A percentile compares a stretch with the other conserved stretches of the same genome.
Conservation (phyloP, 2,113 vertebrate genomes). For the Apodemus sylvaticus region DNA sequence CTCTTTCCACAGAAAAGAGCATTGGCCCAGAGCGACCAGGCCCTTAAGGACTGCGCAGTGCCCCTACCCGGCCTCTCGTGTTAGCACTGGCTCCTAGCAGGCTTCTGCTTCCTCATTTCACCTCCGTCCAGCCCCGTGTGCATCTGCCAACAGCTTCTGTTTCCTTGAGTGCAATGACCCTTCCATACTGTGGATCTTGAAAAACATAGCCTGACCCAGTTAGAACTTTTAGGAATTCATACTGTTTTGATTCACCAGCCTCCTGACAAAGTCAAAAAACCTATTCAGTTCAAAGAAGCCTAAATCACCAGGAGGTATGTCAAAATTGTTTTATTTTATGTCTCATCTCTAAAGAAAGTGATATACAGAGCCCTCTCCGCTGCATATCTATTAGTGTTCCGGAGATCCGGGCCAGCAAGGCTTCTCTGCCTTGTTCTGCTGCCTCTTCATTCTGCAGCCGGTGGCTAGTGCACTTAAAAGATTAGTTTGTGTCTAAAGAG, state of each 20-base stretch:
- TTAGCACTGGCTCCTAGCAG: neutral
- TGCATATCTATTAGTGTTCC: neutral
- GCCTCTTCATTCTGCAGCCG: conserved; percentile 43
- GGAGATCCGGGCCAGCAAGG: neutral
- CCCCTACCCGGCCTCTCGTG: neutral
- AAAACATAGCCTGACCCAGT: conserved; percentile 41
- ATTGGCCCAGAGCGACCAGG: neutral
- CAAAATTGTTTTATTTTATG: conserved; percentile 49
- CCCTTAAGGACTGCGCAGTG: neutral
- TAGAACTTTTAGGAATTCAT: conserved; percentile 30
- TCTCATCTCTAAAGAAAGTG: conserved; percentile 32
- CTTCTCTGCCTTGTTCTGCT: neutral
- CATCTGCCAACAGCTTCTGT: neutral
- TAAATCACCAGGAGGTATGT: conserved; percentile 51
- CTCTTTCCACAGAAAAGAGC: neutral
- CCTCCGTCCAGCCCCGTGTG: neutral
- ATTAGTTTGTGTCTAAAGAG: conserved; percentile 36
- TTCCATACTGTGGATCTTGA: neutral
- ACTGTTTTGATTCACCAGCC: conserved; percentile 1
- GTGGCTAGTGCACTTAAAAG: conserved; percentile 9
- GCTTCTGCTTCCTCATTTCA: conserved; percentile 13
- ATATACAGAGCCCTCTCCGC: neutral
- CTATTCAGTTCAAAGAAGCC: conserved; percentile 47
- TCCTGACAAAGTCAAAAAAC: conserved; percentile 41
- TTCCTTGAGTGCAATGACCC: conserved; percentile 3